Percentiles rank a stretch among this genome's conserved stretches.
Evolutionary conservation across 2,113 vertebrate genomes (phyloP).

Genomic region (Raja brachyura): DNA sequence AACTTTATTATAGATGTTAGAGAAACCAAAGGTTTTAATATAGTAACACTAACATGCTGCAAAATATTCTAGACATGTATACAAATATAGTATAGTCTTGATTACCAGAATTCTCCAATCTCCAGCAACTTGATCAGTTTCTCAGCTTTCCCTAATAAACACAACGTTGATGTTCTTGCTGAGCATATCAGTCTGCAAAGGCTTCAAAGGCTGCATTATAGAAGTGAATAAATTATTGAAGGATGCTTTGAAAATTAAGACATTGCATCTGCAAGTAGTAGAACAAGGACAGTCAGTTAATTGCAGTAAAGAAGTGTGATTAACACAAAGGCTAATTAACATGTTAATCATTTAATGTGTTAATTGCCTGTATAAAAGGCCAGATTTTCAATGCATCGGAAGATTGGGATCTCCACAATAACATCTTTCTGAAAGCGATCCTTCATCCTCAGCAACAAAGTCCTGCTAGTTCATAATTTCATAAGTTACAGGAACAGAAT

Average conservation of each 20-base stretch:
- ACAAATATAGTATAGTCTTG: neutral
- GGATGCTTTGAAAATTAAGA: neutral
- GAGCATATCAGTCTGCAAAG: too few species aligned
- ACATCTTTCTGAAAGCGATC: too few species aligned
- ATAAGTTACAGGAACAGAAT: too few species aligned
- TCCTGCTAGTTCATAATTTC: too few species aligned
- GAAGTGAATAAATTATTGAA: neutral
- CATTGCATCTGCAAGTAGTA: neutral
- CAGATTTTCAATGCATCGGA: too few species aligned
- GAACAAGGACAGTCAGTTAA: too few species aligned
- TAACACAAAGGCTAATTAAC: too few species aligned
- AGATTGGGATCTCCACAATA: too few species aligned
- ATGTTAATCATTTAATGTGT: too few species aligned
- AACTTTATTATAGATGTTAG: neutral
- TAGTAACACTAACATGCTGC: neutral
- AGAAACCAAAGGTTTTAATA: neutral
- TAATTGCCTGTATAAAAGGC: too few species aligned
- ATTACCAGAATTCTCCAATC: neutral
- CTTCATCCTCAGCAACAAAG: too few species aligned
- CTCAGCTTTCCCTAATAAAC: neutral
- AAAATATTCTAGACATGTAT: neutral
- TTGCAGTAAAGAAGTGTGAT: too few species aligned
- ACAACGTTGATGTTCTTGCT: neutral
- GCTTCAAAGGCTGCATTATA: neutral
- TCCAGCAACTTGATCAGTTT: neutral